Conservation (phyloP, 2,113 vertebrate species). For the Chelonoidis abingdonii region DNA sequence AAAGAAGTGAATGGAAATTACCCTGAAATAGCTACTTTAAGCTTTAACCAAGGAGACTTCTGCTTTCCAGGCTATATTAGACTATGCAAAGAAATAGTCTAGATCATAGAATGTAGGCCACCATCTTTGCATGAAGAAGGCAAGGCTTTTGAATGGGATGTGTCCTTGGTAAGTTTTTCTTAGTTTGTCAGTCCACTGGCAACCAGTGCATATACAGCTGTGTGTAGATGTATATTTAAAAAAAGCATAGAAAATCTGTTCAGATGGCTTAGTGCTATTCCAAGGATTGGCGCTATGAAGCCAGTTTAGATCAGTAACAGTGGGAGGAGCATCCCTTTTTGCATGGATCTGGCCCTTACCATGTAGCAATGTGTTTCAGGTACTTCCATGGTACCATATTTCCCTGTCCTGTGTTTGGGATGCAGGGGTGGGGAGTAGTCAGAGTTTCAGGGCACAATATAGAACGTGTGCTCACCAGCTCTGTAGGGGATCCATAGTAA, state of each 20-base stretch:
- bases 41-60: neutral
- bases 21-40: conserved; percentile 53
- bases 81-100: neutral
- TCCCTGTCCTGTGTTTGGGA: neutral
- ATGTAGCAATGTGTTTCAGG: neutral
- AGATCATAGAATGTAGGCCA: neutral
- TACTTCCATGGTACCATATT: neutral
- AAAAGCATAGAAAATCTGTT: neutral
- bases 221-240: neutral
- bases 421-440: neutral
- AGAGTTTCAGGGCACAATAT: neutral
- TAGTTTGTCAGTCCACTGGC: neutral
- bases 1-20: conserved; percentile 71
- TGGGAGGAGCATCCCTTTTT: neutral
- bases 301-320: neutral
- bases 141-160: neutral
- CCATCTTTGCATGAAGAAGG: neutral
- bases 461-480: neutral
- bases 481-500: neutral
- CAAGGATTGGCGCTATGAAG: neutral
- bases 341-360: neutral
- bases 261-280: neutral
- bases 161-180: neutral
- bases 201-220: neutral
- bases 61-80: neutral